Evolutionary conservation across 2,797 vertebrate species (phyloP).

Genomic region (Nannoperca australis): DNA sequence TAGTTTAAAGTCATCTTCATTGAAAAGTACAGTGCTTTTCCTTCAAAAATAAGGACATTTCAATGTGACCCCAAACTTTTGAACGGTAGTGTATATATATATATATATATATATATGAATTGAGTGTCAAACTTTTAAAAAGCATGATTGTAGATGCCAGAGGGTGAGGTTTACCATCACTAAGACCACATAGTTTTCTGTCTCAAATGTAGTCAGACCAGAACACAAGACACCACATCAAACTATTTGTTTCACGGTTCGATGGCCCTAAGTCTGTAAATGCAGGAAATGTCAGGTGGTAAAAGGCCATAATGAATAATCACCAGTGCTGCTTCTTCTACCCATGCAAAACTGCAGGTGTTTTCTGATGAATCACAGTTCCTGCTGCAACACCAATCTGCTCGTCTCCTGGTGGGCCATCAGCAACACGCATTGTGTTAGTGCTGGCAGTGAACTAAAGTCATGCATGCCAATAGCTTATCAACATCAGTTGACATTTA

Average conservation of each 20-base stretch:
- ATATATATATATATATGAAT: neutral
- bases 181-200: neutral
- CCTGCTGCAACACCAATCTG: conserved; percentile 42
- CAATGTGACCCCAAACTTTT: no score
- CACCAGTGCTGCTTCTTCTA: conserved; percentile 17
- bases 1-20: no score
- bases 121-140: neutral
- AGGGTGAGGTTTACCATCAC: conserved; percentile 1
- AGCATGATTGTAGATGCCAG: neutral
- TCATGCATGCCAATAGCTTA: conserved; percentile 39
- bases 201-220: conserved; percentile 11
- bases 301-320: conserved; percentile 36
- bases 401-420: conserved; percentile 49
- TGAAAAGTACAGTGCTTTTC: no score
- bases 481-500: conserved; percentile 45
- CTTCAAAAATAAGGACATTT: no score
- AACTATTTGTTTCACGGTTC: conserved; percentile 18
- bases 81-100: no score
- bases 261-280: conserved; percentile 21
- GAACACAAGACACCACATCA: conserved; percentile 6
- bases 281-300: conserved; percentile 1
- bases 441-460: conserved; percentile 25
- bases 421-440: conserved; percentile 38
- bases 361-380: conserved; percentile 51
- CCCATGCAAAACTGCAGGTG: conserved; percentile 43